Base-by-base conservation (phyloP, 1,140 invertebrate species). In the Drosophila hydei region DNA sequence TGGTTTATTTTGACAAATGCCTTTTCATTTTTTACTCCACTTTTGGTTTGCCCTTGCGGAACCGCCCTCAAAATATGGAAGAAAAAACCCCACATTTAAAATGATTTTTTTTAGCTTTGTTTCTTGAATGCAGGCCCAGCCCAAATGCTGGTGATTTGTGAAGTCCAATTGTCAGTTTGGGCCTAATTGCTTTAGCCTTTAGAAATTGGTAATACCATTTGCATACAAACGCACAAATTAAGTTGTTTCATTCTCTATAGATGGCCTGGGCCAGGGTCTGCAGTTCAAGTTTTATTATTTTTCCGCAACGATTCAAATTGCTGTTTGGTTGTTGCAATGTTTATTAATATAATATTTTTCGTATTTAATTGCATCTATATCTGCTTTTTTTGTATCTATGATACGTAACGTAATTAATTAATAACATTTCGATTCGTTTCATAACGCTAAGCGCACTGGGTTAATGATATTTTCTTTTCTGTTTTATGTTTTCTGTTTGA, bases 141-240 rank as follows among this genome's bases (percentile, higher is more conserved):
- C 61, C 65, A 69, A 76, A 58, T 38, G 56, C 42, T 43, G 33
- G 25, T 63, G 45, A 73, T 87, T 87, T 65, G 59, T 62, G 23
- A 45, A 55, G 27, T 51, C 83, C 71, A 77, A 72, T 81, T 72
- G 65, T 68, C 54, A 55, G 23, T 59, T 40, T 64, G 25, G 9
- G 43, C 27, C 52, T 54, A 61, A 72, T 43, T 63, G 75, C 42
- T 45, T 48, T 52, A 59, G 56, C 74, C 58, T 38, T 77, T 65
- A 67, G 27, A 16, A 69, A 62, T 42, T 47, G 47, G 48, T 19
- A 71, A 38, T 71, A 59, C 72, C 70, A 65, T 88, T 68, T 71
- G 83, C 79, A 88, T 88, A 89, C 59, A 88, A 88, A 89, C 71
- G 75, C 84, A 83, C 56, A 67, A 75, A 87, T 87, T 87, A 87